Evolutionary conservation across 2,888 invertebrate species (phyloP).

Genomic region (Trypoxylon attenuatum): DNA sequence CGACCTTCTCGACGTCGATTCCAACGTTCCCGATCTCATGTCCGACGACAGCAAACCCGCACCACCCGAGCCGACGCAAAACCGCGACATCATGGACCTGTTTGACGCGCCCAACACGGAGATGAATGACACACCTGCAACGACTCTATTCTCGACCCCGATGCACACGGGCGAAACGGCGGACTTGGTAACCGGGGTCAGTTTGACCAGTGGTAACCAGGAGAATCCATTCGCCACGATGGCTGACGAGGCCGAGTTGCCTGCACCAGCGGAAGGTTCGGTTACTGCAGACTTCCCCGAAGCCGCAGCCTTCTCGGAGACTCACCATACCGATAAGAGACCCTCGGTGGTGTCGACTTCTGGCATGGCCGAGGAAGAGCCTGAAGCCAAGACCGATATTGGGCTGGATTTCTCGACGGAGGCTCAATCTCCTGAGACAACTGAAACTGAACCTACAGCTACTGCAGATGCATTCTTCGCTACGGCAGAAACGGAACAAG

Average conservation of each 20-base stretch:
- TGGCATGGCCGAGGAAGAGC: conserved; percentile 8
- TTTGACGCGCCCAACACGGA: conserved; percentile 67
- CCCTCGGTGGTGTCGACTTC: conserved; percentile 47
- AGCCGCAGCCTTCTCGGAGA: conserved; percentile 21
- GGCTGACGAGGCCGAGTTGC: conserved; percentile 30
- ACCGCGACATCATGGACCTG: conserved; percentile 70
- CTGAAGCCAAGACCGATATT: not conserved
- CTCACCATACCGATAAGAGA: conserved; percentile 57
- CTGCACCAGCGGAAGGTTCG: conserved; percentile 19
- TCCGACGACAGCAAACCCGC: conserved; percentile 66
- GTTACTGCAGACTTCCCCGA: conserved; percentile 39
- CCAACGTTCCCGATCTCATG: conserved; percentile 68
- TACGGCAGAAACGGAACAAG: conserved; percentile 71
- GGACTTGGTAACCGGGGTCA: conserved; percentile 47
- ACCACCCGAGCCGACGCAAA: conserved; percentile 33
- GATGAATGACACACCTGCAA: conserved; percentile 38
- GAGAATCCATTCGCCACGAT: conserved; percentile 63
- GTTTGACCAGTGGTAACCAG: conserved; percentile 38
- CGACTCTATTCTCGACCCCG: conserved; percentile 52
- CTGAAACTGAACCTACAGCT: conserved; percentile 39
- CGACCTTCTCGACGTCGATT: conserved; percentile 80
- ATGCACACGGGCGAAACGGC: conserved; percentile 48
- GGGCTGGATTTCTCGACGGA: conserved; percentile 32
- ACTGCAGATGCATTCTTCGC: conserved; percentile 71
- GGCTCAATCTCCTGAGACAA: not conserved